Conservation (phyloP, 2,113 vertebrate genomes). For the Dolichallabes microphthalmus region DNA sequence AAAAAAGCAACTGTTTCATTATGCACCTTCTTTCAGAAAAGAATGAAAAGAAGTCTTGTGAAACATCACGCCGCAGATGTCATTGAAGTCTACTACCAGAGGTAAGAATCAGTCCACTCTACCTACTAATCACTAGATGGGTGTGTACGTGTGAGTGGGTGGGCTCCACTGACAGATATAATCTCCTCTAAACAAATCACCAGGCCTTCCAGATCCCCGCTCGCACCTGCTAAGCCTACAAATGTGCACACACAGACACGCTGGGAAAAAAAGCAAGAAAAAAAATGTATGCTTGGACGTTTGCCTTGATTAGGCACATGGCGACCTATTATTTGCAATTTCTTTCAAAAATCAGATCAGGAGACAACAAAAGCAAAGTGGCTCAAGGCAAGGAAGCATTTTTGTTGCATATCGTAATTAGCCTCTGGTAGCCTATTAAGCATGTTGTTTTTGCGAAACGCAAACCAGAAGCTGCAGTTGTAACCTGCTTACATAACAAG, state of each 20-base stretch:
- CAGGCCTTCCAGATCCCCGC: constrained; percentile 64
- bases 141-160: constrained; percentile 52
- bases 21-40: constrained; percentile 79
- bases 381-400: constrained; percentile 56
- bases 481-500: constrained; percentile 69
- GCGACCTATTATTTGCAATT: constrained; percentile 69
- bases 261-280: constrained; percentile 45
- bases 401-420: constrained; percentile 71
- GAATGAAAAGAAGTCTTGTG: constrained; percentile 87
- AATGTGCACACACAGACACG: constrained; percentile 51
- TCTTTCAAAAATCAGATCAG: constrained; percentile 54
- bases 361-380: constrained; percentile 47
- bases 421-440: constrained; percentile 69
- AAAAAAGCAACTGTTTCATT: constrained; percentile 7
- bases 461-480: constrained; percentile 66
- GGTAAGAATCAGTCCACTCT: constrained; percentile 73
- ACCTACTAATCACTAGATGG: constrained; percentile 45
- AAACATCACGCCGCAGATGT: constrained; percentile 84
- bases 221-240: constrained; percentile 66
- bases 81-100: constrained; percentile 85
- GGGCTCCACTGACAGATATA: constrained; percentile 65
- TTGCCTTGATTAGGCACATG: constrained; percentile 62
- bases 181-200: constrained; percentile 69
- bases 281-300: constrained; percentile 59
- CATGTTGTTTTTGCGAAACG: constrained; percentile 65